These are phyloP conservation scores for Drosophila ambigua DNA, from an alignment of 1,140 invertebrate species.

Conservation along the genomic window DNA sequence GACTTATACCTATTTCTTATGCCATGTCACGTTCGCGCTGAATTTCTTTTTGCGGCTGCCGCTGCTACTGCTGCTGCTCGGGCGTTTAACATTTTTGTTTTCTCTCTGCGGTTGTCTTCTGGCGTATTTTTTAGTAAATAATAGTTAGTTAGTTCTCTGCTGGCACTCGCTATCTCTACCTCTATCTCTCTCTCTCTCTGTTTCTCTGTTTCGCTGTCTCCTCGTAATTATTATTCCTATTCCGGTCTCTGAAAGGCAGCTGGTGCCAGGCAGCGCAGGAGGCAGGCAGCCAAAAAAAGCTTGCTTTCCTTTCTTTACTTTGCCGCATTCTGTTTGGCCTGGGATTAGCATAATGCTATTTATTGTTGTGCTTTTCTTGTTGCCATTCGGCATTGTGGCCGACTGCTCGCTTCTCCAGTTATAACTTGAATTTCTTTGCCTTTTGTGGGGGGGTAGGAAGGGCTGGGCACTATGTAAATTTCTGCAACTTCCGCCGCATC, in stretches of 20 bases:
- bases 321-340: conserved; percentile 77
- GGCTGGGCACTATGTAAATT: conserved; percentile 11
- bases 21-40: conserved; percentile 38
- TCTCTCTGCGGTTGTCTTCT: conserved; percentile 21
- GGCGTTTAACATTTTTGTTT: background rate
- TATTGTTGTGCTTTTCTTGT: conserved; percentile 76
- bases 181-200: background rate
- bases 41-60: conserved; percentile 13
- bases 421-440: conserved; percentile 43
- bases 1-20: conserved; percentile 46
- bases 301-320: conserved; percentile 57
- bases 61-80: too few species aligned
- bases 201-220: conserved; percentile 11
- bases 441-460: conserved; percentile 19
- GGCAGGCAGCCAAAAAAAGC: conserved; percentile 42
- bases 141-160: conserved; percentile 48
- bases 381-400: conserved; percentile 52
- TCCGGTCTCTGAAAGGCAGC: conserved; percentile 50
- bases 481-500: conserved; percentile 25
- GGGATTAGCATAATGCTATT: conserved; percentile 79
- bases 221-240: conserved; percentile 49
- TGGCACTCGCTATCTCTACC: background rate
- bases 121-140: conserved; percentile 53
- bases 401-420: conserved; percentile 53
- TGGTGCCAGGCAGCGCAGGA: conserved; percentile 33